Evolutionary conservation across 2,797 vertebrate genomes (phyloP).

Genomic region (Pagetopsis macropterus): DNA sequence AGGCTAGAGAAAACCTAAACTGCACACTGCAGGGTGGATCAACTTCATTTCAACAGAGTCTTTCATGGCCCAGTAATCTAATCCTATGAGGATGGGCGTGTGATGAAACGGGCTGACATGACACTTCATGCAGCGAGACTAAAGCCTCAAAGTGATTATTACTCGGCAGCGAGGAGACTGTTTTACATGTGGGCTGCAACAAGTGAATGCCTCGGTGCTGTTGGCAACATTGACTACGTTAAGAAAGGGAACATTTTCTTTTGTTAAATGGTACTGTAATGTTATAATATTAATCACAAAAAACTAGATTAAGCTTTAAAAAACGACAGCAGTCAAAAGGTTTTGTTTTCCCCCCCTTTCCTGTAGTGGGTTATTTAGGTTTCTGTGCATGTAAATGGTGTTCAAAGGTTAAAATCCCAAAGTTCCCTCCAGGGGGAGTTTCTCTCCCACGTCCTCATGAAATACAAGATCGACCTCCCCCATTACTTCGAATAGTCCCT

Average conservation of each 20-base stretch:
- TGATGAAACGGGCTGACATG: constrained; percentile 66
- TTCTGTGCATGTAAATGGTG: no score
- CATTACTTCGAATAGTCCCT: background rate
- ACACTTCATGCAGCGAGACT: constrained; percentile 26
- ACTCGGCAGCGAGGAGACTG: constrained; percentile 12
- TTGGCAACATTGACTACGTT: constrained; percentile 8
- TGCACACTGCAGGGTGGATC: constrained; percentile 29
- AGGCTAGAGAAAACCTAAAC: constrained; percentile 12
- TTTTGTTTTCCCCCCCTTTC: background rate
- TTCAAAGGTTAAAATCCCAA: no score
- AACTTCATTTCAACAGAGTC: constrained; percentile 43
- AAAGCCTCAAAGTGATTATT: constrained; percentile 36
- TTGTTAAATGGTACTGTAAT: no score
- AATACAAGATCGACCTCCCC: background rate
- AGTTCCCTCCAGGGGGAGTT: no score
- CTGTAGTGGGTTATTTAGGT: no score
- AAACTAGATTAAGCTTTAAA: background rate
- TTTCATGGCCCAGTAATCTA: constrained; percentile 45
- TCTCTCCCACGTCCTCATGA: no score
- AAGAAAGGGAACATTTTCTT: background rate
- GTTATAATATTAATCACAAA: no score
- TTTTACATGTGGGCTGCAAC: background rate
- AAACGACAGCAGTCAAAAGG: constrained; percentile 26
- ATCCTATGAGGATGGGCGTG: constrained; percentile 53
- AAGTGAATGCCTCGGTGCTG: constrained; percentile 14